phyloP scores from a whole-genome alignment of 2,797 vertebrate genomes.

The Protonibea diacanthus region DNA sequence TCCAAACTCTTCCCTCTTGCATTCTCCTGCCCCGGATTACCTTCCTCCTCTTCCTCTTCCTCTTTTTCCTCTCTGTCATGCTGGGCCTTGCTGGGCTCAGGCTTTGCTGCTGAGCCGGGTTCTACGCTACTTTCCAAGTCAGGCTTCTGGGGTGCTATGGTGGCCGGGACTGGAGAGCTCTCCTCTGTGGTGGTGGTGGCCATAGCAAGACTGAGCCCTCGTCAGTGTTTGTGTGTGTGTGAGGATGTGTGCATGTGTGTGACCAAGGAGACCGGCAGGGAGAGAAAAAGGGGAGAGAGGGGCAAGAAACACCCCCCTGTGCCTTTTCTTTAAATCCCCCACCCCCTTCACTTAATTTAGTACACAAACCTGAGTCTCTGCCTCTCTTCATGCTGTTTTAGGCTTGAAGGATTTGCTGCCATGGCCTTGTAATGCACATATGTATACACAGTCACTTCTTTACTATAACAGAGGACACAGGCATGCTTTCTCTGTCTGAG shows the following conservation, averaged over 20 bases:
- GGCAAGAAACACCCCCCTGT: conserved; percentile 69
- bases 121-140: conserved; percentile 67
- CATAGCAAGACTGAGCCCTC: conserved; percentile 81
- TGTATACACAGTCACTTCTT: conserved; percentile 23
- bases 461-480: background rate
- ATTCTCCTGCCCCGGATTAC: conserved; percentile 46
- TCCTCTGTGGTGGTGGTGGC: conserved; percentile 73
- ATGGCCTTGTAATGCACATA: conserved; percentile 21
- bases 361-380: conserved; percentile 61
- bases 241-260: conserved; percentile 75
- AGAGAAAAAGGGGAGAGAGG: conserved; percentile 68
- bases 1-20: conserved; percentile 64
- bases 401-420: conserved; percentile 30
- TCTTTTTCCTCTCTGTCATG: conserved; percentile 58
- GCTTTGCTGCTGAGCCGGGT: conserved; percentile 55
- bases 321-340: conserved; percentile 70
- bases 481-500: conserved; percentile 20
- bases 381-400: conserved; percentile 37
- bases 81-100: conserved; percentile 62
- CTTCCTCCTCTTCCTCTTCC: conserved; percentile 74
- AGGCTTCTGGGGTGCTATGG: conserved; percentile 66
- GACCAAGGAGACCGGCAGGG: conserved; percentile 82
- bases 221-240: conserved; percentile 72
- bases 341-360: conserved; percentile 70
- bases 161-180: conserved; percentile 57